These are phyloP conservation scores for Aphelenchoides bicaudatus DNA, from an alignment of 2,888 invertebrate species.

Conservation along the genomic window DNA sequence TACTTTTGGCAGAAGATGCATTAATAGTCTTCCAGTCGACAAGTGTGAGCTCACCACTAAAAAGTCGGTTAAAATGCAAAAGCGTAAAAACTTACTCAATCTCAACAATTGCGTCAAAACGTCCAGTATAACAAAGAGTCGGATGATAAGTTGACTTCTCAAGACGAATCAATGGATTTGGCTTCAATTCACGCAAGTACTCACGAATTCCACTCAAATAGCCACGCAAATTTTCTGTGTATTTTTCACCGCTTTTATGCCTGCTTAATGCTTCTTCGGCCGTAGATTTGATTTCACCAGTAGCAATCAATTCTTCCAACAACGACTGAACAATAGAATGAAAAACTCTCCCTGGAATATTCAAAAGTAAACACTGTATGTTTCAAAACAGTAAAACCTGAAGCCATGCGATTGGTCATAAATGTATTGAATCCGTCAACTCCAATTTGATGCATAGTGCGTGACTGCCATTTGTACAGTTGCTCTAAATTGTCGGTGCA, in stretches of 20 bases:
- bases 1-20: constrained; percentile 23
- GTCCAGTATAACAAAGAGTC: constrained; percentile 29
- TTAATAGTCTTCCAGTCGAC: constrained; percentile 40
- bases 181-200: constrained; percentile 19
- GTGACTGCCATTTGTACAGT: constrained; percentile 22
- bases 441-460: constrained; percentile 15
- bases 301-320: constrained; percentile 13
- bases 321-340: constrained; percentile 24
- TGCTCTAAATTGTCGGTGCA: constrained; percentile 10
- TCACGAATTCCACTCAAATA: constrained; percentile 29
- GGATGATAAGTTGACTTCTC: constrained; percentile 27
- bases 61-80: constrained; percentile 17
- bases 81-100: constrained; percentile 24
- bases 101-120: constrained; percentile 38
- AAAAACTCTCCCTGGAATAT: no score
- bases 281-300: constrained; percentile 16
- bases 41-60: constrained; percentile 27
- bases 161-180: constrained; percentile 14
- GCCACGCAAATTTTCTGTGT: constrained; percentile 12
- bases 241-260: neutral
- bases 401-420: constrained; percentile 12
- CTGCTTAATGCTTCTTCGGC: neutral
- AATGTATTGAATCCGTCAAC: constrained; percentile 17
- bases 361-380: constrained; percentile 8
- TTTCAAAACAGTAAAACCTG: constrained; percentile 13